Conservation (phyloP, 2,888 invertebrate genomes). For the Esperia sulphurella region DNA sequence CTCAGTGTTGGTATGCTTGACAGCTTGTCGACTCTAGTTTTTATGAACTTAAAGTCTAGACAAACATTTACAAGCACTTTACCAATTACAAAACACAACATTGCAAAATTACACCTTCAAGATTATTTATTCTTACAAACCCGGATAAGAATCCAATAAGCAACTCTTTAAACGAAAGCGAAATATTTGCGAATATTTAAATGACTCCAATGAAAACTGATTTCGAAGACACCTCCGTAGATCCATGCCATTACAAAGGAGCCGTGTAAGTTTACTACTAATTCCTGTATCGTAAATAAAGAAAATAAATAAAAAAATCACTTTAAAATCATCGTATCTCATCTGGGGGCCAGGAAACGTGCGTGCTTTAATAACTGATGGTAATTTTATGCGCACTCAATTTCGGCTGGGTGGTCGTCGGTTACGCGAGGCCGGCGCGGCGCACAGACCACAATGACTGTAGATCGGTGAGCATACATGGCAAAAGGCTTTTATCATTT, state of each 20-base stretch:
- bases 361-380: slow-evolving; percentile 46
- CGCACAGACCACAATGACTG: too few species aligned
- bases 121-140: too few species aligned
- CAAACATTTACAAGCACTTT: too few species aligned
- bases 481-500: slow-evolving; percentile 2
- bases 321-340: slow-evolving; percentile 27
- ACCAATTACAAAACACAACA: too few species aligned
- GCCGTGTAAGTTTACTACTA: slow-evolving; percentile 4
- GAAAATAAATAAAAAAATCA: slow-evolving; percentile 19
- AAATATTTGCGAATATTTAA: not conserved
- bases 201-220: not conserved
- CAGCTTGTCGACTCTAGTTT: slow-evolving; percentile 35
- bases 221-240: not conserved
- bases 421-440: not conserved
- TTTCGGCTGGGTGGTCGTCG: slow-evolving; percentile 41
- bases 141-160: too few species aligned
- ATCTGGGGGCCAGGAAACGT: slow-evolving; percentile 24
- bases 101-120: too few species aligned
- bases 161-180: not conserved
- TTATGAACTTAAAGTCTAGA: not conserved
- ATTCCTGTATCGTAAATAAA: slow-evolving; percentile 22
- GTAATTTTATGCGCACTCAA: slow-evolving; percentile 49
- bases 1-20: slow-evolving; percentile 18
- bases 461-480: slow-evolving; percentile 1
- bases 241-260: not conserved